Conservation (phyloP, 2,888 invertebrate genomes). For the Machimus rusticus region DNA sequence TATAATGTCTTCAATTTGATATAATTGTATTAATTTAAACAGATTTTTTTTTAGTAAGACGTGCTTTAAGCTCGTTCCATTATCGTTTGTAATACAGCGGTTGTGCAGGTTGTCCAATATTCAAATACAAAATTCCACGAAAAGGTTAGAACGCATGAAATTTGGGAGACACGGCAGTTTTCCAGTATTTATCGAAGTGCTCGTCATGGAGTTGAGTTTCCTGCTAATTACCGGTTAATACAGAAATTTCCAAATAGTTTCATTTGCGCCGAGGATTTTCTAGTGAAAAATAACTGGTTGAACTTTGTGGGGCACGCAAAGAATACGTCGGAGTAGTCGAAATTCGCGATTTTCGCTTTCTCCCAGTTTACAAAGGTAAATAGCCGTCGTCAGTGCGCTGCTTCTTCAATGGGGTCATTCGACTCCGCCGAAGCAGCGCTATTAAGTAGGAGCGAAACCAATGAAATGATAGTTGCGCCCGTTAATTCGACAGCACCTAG, state of each 20-base stretch:
- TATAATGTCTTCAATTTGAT: background rate
- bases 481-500: background rate
- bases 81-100: background rate
- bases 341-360: background rate
- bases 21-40: background rate
- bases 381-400: background rate
- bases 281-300: background rate
- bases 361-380: constrained; percentile 13
- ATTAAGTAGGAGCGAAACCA: constrained; percentile 2
- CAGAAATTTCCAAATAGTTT: background rate
- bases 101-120: background rate
- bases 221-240: constrained; percentile 5
- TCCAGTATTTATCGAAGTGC: constrained; percentile 9
- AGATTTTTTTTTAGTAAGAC: background rate
- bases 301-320: background rate
- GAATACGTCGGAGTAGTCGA: background rate
- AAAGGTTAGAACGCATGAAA: background rate
- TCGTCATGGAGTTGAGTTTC: constrained; percentile 1
- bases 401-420: background rate
- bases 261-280: background rate
- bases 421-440: background rate
- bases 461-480: constrained; percentile 12
- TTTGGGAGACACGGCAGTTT: background rate
- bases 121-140: background rate
- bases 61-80: background rate